Evolutionary conservation across 2,113 vertebrate genomes (phyloP).

Genomic region (Tympanuchus pallidicinctus): DNA sequence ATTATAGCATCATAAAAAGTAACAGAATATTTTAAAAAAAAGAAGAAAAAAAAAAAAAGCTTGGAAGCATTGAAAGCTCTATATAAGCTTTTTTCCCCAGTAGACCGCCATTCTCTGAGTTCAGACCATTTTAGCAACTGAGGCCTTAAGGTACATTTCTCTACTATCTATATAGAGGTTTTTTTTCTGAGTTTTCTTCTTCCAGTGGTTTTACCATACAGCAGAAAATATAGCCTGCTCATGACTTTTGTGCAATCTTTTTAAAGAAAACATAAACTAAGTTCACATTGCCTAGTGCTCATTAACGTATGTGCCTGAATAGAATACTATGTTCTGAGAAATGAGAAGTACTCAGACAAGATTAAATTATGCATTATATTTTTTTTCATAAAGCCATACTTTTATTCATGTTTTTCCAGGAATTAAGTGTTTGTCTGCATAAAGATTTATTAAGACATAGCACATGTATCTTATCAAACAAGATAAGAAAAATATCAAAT

Average conservation of each 20-base stretch:
- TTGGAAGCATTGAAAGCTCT: not conserved
- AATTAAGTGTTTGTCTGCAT: not conserved
- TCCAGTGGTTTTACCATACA: not conserved
- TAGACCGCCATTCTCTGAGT: no score
- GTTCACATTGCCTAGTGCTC: not conserved
- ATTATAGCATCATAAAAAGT: not conserved
- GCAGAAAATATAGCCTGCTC: not conserved
- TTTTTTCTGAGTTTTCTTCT: not conserved
- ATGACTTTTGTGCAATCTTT: not conserved
- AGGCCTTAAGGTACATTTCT: no score
- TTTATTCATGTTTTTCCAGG: not conserved
- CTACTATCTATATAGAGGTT: not conserved
- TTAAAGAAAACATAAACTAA: not conserved
- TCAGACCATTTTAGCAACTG: no score
- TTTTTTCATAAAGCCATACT: not conserved
- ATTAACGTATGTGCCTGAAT: not conserved
- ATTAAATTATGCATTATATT: not conserved
- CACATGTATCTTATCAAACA: accelerated
- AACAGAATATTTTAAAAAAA: not conserved
- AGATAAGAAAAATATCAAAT: not conserved
- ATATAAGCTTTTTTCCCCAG: not conserved
- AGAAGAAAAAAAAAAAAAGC: not conserved
- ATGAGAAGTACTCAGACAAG: not conserved
- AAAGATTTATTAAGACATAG: not conserved
- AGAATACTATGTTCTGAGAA: not conserved